Evolutionary conservation across 1,140 invertebrate genomes (phyloP), one percentile per base, ranked within the genome.

Genomic region (Camponotus floridanus): DNA sequence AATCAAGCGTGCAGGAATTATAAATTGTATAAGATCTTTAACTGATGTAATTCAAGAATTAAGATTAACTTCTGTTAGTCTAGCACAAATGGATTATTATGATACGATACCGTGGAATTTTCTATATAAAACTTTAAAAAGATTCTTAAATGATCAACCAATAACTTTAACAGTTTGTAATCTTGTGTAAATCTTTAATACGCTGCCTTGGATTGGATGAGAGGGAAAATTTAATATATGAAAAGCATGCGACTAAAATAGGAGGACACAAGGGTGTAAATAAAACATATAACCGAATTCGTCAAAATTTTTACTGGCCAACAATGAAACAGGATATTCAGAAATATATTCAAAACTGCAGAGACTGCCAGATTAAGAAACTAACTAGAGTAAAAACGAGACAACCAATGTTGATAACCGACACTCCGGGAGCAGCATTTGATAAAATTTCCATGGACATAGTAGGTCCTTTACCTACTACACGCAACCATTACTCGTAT

Each of bases 401-500:
- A 0, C 55, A 61, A 5, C 36, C 55, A 2, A 74, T 74, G 71
- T 0, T 39, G 0, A 15, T 74, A 3, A 74, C 55, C 0, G 55
- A 74, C 2, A 74, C 55, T 0, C 71, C 71, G 0, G 7, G 33
- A 5, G 1, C 6, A 0, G 18, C 33, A 5, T 74, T 57, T 2
- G 55, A 74, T 2, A 74, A 74, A 21, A 39, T 74, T n/a, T 74
- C 55, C 0, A 18, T 57, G 33, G 71, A 74, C 33, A n/a, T 74
- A 0, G 15, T 74, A 36, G 31, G 26, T 2, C 48, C 45, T 2
- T 8, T 73, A 6, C 3, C 55, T 2, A 59, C 2, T 2, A 33
- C 71, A 2, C 18, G 11, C 0, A 18, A 13, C 5, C 7, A 8
- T 7, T 13, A 71, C 8, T 8, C 2, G 1, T 61, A 74, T 39